Evolutionary conservation across 2,888 invertebrate genomes (phyloP), one percentile per base, ranked within the genome.

Genomic region (Pandemis corylana): DNA sequence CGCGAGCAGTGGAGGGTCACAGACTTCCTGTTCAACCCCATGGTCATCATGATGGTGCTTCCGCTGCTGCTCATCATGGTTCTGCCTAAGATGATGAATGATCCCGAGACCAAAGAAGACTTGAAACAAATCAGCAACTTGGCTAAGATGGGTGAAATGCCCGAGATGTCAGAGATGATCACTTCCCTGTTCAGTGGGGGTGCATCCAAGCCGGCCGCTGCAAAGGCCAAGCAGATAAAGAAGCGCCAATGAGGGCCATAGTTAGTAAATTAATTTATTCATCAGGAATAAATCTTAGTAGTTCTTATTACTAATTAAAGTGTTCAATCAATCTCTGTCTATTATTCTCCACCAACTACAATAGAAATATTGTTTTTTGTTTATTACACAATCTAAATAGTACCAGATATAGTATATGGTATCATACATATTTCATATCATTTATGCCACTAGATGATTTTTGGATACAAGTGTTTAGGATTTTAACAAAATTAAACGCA

Each of bases 31-130:
- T 97, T 99, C 90, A 99, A 98, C 90, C 99, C 99, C 2, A 99
- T 99, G 99, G 98, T 99, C 6, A 95, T 99, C 77, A 99, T 99
- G 98, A 99, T 99, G 99, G 96, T 99, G 36, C 89, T 99, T 78
- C 99, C 99, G 0, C 92, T 99, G 46, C 87, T 99, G 5, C 94
- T 99, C 7, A 97, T 99, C 81, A 97, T 99, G 96, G 95, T 99
- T 77, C 91, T 99, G 83, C 99, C 99, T 0, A 99, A 99, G 90
- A 97, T 99, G 96, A 98, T 99, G 97, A 99, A 98, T 86, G 99
- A 99, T 91, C 99, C 99, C 5, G 99, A 99, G 89, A 98, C 99
- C 2, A 98, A 99, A 87, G 98, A 98, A 91, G 98, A 98, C 92
- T 96, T 98, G 94, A 98, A 99, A 90, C 98, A 99, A 86, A 95